Base-by-base conservation (phyloP, 2,888 invertebrate species). In the Tetanocera ferruginea region DNA sequence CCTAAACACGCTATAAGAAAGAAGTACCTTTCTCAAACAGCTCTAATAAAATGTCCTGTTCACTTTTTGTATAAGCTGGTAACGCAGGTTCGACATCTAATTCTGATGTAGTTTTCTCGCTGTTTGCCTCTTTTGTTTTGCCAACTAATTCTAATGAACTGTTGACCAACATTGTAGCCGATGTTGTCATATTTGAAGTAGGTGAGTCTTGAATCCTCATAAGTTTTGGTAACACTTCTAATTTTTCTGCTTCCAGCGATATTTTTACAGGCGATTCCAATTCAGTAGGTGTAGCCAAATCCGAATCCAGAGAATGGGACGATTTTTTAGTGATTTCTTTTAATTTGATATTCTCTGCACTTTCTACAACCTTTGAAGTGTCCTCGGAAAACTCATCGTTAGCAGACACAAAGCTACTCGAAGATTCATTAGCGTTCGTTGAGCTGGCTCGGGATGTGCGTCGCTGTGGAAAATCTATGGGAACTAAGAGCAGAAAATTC, bases 401-500 rank as follows among this genome's bases (percentile, higher is more conserved):
- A 52, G 67, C 69, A n/a, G 73, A 73, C 9, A 25, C 62, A 73
- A 49, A 73, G 31, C 73, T 73, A 23, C n/a, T 3, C 11, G 64
- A 64, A 4, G 64, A 64, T 49, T 80, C 79, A 28, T 66, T n/a
- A 25, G 81, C 55, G 43, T 74, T 75, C 19, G 64, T 78, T 19
- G 83, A 82, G 52, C 78, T 83, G 9, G 80, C 78, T 8, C 78
- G 81, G 6, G 83, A 82, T 73, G 72, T 55, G 28, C 82, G 82
- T 23, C 82, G 80, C 71, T 82, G 80, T 57, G 83, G 83, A 67
- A 83, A 72, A 60, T 83, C 82, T 34, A 81, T 82, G 76, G 83
- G 83, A 74, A 83, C 83, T 83, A 43, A 57, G 23, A 37, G 3
- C 2, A 64, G 28, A 51, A 11, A 62, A 14, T 3, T 64, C 1